Evolutionary conservation across 1,140 invertebrate genomes (phyloP), one percentile per base, ranked within the genome.

Genomic region (Campoletis sonorensis): DNA sequence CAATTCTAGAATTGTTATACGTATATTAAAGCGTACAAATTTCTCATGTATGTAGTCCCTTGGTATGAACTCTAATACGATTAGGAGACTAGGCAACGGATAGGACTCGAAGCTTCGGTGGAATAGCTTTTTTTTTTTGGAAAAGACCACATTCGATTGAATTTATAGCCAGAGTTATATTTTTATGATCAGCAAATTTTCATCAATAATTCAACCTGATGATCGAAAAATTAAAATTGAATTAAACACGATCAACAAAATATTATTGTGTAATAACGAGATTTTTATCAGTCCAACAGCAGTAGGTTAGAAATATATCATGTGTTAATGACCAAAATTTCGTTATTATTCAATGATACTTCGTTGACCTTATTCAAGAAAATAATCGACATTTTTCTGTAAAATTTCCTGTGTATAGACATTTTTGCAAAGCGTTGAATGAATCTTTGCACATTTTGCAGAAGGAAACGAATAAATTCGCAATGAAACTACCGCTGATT

Each of bases 21-120:
- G 76, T 78, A 45, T 67, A 67, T 67, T 27, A 64, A 45, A 78
- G 30, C 58, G 75, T 78, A 78, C 76, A 67, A 78, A 78, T 78
- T 78, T 61, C 58, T 64, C 58, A 21, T n/a, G 67, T 67, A 78
- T 67, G 76, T 61, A 78, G 33, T 78, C 33, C 18, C 23, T 30
- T 18, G 23, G 58, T 67, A 70, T 70, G 61, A n/a, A 78, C 76
- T 78, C 76, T 70, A 33, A 70, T 78, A 67, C 61, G 76, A 78
- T 78, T 51, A 45, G 26, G 45, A 73, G 18, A 21, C 71, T 73
- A 5, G 2, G 45, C 71, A n/a, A 73, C 71, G 8, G 37, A 73
- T 71, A 71, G 18, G 21, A 71, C 21, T 71, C n/a, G 40, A 71
- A 40, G 40, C 68, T 33, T 8, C 40, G 5, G 23, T 21, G n/a